Base-by-base conservation (phyloP, 2,888 invertebrate genomes). In the Rhyacophila evoluta region DNA sequence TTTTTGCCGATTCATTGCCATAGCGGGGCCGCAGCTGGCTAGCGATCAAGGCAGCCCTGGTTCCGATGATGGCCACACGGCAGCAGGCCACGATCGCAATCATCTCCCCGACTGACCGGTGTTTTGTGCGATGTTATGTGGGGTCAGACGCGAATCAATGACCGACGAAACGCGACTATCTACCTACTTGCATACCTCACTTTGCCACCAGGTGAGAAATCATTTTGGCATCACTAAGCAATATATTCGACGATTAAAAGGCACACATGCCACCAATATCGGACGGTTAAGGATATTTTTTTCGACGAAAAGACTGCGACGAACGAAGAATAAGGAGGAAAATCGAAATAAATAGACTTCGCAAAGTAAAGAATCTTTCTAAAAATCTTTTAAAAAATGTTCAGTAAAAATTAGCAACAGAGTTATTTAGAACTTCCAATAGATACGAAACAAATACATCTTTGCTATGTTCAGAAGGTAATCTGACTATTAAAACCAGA, bases 61-160 rank as follows among this genome's bases (percentile, higher is more conserved):
- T 55, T 55, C 25, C 25, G 55, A 55, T 55, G 55, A 19, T 55
- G 5, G 25, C 15, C 39, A 39, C 55, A 1, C 25, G 25, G 55
- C 25, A 19, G 55, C 55, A 25, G 55, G 19, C 55, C 55, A 19
- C 55, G 55, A 55, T 55, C 5, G 55, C 55, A 55, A 55, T 55
- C 55, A 55, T 55, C 55, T 55, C 55, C 55, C 25, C 55, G 55
- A 19, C 55, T 55, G 15, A 55, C 55, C 55, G 55, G 55, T 55
- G 55, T 12, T 55, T 55, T 55, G 55, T 55, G 55, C 55, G 55
- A 55, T 55, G 55, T 55, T 55, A 55, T 55, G 55, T 55, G 55
- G 55, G 55, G 55, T 55, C 55, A 55, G 55, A 55, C 55, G 15
- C 55, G 55, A 55, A 55, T 55, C 55, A 55, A 55, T 55, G 55